Evolutionary conservation across 2,113 vertebrate species (phyloP).

Genomic region (Chaetorhynchus papuensis): DNA sequence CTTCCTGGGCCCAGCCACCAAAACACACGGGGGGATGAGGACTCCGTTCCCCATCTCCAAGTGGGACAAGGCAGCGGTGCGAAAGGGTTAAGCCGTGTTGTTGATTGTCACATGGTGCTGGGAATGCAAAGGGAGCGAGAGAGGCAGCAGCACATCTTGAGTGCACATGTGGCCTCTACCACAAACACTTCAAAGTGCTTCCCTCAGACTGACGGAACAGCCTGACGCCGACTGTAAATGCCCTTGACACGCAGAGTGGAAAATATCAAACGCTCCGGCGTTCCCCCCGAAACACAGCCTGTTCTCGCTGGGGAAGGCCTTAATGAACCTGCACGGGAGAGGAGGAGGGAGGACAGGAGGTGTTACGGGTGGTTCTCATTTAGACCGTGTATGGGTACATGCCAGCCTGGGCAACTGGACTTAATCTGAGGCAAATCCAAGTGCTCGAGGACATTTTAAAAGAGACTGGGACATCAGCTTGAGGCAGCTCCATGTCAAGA

Average conservation of each 20-base stretch:
- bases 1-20: background rate
- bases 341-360: constrained; percentile 20
- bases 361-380: constrained; percentile 70
- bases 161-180: constrained; percentile 94
- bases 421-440: constrained; percentile 26
- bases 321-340: constrained; percentile 68
- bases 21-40: rapidly evolving
- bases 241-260: constrained; percentile 94
- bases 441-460: constrained; percentile 25
- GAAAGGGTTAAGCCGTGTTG: constrained; percentile 85
- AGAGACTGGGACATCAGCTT: background rate
- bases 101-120: constrained; percentile 93
- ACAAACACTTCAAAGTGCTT: constrained; percentile 96
- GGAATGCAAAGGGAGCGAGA: constrained; percentile 74
- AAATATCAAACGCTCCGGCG: constrained; percentile 87
- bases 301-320: constrained; percentile 64
- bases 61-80: background rate
- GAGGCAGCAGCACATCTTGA: constrained; percentile 88
- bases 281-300: constrained; percentile 60
- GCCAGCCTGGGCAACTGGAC: constrained; percentile 26
- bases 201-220: constrained; percentile 90
- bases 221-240: constrained; percentile 98
- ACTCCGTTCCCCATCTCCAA: rapidly evolving
- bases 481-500: constrained; percentile 38
- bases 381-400: constrained; percentile 20